phyloP scores from a whole-genome alignment of 2,113 vertebrate species.

The Neogobius melanostomus region DNA sequence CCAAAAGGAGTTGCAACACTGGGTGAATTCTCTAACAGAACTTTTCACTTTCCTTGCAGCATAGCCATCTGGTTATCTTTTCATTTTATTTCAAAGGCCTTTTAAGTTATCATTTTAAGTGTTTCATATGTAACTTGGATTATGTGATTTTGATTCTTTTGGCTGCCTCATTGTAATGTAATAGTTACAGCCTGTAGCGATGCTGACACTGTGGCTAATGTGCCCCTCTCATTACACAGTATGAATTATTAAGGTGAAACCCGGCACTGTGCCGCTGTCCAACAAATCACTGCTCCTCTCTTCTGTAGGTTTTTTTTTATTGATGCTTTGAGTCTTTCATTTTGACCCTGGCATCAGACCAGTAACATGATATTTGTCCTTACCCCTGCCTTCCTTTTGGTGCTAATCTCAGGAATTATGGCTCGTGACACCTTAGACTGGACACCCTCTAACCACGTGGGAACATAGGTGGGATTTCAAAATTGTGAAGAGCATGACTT shows the following conservation, averaged over 20 bases:
- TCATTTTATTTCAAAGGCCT: too few relatives aligned
- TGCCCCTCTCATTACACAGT: slow-evolving; percentile 61
- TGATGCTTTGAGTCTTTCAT: slow-evolving; percentile 44
- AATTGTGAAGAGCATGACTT: too few relatives aligned
- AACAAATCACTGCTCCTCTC: slow-evolving; percentile 48
- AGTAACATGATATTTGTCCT: slow-evolving; percentile 43
- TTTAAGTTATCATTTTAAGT: not conserved
- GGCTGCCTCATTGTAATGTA: not conserved
- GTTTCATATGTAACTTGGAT: not conserved
- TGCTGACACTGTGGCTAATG: slow-evolving; percentile 17
- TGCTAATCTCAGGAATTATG: slow-evolving; percentile 35
- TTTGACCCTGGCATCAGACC: slow-evolving; percentile 42
- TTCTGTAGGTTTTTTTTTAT: slow-evolving; percentile 29
- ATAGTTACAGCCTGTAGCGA: not conserved
- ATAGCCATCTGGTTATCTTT: not conserved
- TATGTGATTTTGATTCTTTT: slow-evolving; percentile 2
- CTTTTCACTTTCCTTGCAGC: not conserved
- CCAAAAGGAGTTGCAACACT: not conserved
- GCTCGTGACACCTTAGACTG: slow-evolving; percentile 8
- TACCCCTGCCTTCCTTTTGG: slow-evolving; percentile 3
- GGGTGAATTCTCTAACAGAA: not conserved
- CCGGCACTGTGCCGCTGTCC: slow-evolving; percentile 24
- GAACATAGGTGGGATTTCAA: not conserved
- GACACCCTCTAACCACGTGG: slow-evolving; percentile 1
- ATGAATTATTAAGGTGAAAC: slow-evolving; percentile 73